A percentile compares a stretch with the other conserved stretches of the same genome.
Conservation (phyloP, 2,888 invertebrate species). For the Eupithecia insigniata region DNA sequence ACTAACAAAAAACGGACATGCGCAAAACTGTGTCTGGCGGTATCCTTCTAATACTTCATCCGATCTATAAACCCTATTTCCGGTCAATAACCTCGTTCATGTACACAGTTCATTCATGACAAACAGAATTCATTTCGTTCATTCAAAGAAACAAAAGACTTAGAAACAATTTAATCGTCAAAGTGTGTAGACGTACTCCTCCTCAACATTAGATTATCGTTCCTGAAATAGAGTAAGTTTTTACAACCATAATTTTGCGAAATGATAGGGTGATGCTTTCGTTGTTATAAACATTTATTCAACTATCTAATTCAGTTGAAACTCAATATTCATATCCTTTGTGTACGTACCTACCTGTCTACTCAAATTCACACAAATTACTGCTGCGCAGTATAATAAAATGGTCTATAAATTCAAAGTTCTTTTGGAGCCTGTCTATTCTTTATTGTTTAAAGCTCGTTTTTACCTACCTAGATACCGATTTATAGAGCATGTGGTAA, state of each 20-base stretch:
- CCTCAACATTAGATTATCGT: neutral
- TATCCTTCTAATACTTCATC: no score
- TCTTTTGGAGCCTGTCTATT: neutral
- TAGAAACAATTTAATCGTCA: neutral
- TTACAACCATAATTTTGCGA: neutral
- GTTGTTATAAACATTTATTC: neutral
- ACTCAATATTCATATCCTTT: neutral
- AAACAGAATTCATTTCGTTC: conserved; percentile 6
- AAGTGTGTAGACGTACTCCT: conserved; percentile 1
- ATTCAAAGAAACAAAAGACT: neutral
- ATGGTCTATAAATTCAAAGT: neutral
- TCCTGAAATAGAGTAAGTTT: conserved; percentile 3
- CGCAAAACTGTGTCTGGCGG: no score
- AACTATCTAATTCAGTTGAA: neutral
- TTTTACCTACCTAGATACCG: no score
- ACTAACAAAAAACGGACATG: no score
- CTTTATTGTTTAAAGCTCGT: no score
- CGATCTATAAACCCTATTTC: neutral
- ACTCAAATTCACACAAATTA: neutral
- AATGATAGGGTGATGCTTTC: neutral
- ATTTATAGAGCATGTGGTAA: no score
- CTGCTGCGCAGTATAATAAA: neutral
- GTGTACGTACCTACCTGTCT: neutral
- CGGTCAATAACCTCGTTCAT: conserved; percentile 4
- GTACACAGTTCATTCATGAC: conserved; percentile 6